Evolutionary conservation across 1,140 invertebrate species (phyloP).

Genomic region (Araneus ventricosus): DNA sequence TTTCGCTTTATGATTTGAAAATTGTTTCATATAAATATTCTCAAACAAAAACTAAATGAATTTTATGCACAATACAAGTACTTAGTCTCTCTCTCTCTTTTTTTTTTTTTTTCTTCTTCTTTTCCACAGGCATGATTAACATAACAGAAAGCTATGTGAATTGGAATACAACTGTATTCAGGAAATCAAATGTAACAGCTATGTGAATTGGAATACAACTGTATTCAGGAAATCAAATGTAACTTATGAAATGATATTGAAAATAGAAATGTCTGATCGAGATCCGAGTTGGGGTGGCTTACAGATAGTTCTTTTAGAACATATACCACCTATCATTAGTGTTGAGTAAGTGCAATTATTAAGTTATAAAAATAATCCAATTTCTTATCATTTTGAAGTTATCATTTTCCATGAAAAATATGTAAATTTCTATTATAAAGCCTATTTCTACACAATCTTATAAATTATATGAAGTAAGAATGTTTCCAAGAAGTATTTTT

Average conservation of each 20-base stretch:
- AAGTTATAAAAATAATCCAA: not conserved
- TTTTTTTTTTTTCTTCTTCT: too few relatives aligned
- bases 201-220: conserved; percentile 77
- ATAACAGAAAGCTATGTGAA: conserved; percentile 75
- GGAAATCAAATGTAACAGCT: conserved; percentile 75
- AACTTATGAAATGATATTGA: conserved; percentile 77
- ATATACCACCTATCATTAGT: conserved; percentile 77
- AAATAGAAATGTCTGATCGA: conserved; percentile 77
- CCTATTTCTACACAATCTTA: not conserved
- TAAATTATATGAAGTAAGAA: not conserved
- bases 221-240: conserved; percentile 76
- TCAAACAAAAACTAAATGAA: too few relatives aligned
- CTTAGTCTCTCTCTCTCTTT: too few relatives aligned
- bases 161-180: conserved; percentile 77
- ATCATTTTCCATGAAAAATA: not conserved
- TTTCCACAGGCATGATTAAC: conserved; percentile 77
- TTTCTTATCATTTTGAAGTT: not conserved
- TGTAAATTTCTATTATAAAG: not conserved
- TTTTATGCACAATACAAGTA: too few relatives aligned
- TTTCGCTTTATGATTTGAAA: too few relatives aligned
- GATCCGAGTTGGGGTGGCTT: conserved; percentile 77
- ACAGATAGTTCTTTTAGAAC: conserved; percentile 77
- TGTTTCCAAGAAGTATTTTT: not conserved
- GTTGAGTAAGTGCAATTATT: conserved; percentile 75
- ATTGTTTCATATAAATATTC: too few relatives aligned